Conservation (phyloP, 2,888 invertebrate species). For the Parasteatoda lunata region DNA sequence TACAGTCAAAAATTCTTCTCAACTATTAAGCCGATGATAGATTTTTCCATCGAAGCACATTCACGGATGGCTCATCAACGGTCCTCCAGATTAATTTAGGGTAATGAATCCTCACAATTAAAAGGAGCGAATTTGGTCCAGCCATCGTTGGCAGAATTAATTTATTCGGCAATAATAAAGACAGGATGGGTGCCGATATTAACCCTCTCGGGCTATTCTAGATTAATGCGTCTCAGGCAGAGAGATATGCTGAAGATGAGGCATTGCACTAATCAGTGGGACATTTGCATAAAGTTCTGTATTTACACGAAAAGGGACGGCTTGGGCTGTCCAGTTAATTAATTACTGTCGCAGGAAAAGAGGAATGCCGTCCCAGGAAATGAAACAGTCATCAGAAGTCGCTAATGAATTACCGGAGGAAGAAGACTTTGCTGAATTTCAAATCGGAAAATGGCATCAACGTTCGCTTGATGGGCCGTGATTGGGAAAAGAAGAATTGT, state of each 20-base stretch:
- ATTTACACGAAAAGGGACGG: slow-evolving; percentile 47
- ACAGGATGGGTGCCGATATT: slow-evolving; percentile 28
- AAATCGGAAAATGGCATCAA: neutral
- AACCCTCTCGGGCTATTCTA: slow-evolving; percentile 25
- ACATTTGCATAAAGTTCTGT: slow-evolving; percentile 60
- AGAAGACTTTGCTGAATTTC: neutral
- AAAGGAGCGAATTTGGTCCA: slow-evolving; percentile 16
- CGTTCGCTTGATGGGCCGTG: neutral
- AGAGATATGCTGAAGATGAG: slow-evolving; percentile 22
- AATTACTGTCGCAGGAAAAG: slow-evolving; percentile 30
- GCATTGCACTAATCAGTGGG: slow-evolving; percentile 36
- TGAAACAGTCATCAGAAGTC: slow-evolving; percentile 51
- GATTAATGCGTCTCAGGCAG: neutral
- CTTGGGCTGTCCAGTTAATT: slow-evolving; percentile 41
- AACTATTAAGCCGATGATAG: too few species aligned
- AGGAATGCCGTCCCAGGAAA: slow-evolving; percentile 44
- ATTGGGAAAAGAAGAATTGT: neutral
- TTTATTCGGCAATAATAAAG: slow-evolving; percentile 52
- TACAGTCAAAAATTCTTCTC: too few species aligned
- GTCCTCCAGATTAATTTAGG: slow-evolving; percentile 13
- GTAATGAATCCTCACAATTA: slow-evolving; percentile 57
- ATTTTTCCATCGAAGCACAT: too few species aligned
- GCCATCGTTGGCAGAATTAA: slow-evolving; percentile 42
- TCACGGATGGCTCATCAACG: too few species aligned
- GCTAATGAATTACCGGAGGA: slow-evolving; percentile 38